Conservation (phyloP, 2,888 invertebrate species). For the Allacma fusca region DNA sequence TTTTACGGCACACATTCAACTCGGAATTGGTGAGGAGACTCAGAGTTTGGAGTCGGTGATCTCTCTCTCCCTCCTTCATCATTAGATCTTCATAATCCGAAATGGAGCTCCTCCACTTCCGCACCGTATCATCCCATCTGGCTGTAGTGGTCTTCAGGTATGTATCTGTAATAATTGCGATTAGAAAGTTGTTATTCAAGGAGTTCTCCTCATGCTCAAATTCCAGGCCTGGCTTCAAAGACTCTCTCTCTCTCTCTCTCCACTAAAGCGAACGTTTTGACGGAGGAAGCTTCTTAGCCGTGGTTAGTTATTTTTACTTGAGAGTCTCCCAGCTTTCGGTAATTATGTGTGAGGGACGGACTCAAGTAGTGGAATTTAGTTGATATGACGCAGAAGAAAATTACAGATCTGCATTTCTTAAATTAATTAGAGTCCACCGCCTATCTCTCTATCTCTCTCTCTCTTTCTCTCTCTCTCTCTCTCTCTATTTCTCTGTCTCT, state of each 20-base stretch:
- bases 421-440: slow-evolving; percentile 38
- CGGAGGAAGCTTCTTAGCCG: too few relatives aligned
- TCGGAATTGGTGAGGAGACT: too few relatives aligned
- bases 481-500: neutral
- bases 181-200: neutral
- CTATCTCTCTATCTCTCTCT: slow-evolving; percentile 20
- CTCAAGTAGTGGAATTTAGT: slow-evolving; percentile 19
- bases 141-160: neutral
- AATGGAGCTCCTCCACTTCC: neutral
- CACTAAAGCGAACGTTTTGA: too few relatives aligned
- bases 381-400: slow-evolving; percentile 34
- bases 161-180: neutral
- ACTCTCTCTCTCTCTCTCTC: too few relatives aligned
- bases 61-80: neutral
- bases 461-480: neutral
- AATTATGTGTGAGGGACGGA: neutral
- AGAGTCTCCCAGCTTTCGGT: neutral
- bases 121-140: neutral
- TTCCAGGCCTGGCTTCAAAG: too few relatives aligned
- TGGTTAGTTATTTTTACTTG: too few relatives aligned
- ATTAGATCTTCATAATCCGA: neutral
- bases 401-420: slow-evolving; percentile 29
- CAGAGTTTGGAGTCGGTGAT: too few relatives aligned
- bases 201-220: too few relatives aligned
- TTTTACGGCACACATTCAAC: too few relatives aligned